These are phyloP conservation scores for Patella caerulea DNA, from an alignment of 2,888 invertebrate genomes.

Conservation along the genomic window DNA sequence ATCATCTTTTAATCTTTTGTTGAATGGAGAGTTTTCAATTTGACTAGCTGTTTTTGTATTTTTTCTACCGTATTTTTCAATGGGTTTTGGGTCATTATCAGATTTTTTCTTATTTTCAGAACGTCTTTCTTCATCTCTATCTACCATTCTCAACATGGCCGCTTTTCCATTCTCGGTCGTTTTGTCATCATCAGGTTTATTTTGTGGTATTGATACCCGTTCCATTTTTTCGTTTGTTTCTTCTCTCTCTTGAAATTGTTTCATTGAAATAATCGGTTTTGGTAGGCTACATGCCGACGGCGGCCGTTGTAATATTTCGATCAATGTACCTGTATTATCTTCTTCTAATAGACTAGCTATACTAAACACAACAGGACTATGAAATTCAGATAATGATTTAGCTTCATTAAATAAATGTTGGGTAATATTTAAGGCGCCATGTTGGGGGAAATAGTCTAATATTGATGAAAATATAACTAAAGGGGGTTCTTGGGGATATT, in stretches of 20 bases:
- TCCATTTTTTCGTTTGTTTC: slow-evolving; percentile 15
- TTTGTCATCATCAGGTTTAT: slow-evolving; percentile 11
- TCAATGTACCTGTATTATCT: slow-evolving; percentile 42
- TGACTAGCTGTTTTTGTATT: slow-evolving; percentile 28
- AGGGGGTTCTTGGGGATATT: slow-evolving; percentile 61
- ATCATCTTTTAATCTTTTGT: slow-evolving; percentile 56
- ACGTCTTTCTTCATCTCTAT: slow-evolving; percentile 23
- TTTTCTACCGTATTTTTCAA: slow-evolving; percentile 34
- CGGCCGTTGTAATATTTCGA: slow-evolving; percentile 43
- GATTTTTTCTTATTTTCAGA: slow-evolving; percentile 20
- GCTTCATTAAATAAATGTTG: slow-evolving; percentile 55
- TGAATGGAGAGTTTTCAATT: slow-evolving; percentile 47
- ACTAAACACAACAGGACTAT: slow-evolving; percentile 60
- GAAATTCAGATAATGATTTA: slow-evolving; percentile 41
- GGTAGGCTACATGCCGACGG: slow-evolving; percentile 50
- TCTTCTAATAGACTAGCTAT: slow-evolving; percentile 62
- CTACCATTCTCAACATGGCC: slow-evolving; percentile 36
- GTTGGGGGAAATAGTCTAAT: slow-evolving; percentile 46
- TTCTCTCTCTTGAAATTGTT: neutral
- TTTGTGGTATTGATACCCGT: neutral
- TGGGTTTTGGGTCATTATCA: neutral
- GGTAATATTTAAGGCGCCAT: slow-evolving; percentile 59
- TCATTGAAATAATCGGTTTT: slow-evolving; percentile 30
- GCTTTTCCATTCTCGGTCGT: slow-evolving; percentile 30
- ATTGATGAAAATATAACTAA: slow-evolving; percentile 59